Evolutionary conservation across 1,140 invertebrate genomes (phyloP), one percentile per base, ranked within the genome.

Genomic region (Lucilia sericata): DNA sequence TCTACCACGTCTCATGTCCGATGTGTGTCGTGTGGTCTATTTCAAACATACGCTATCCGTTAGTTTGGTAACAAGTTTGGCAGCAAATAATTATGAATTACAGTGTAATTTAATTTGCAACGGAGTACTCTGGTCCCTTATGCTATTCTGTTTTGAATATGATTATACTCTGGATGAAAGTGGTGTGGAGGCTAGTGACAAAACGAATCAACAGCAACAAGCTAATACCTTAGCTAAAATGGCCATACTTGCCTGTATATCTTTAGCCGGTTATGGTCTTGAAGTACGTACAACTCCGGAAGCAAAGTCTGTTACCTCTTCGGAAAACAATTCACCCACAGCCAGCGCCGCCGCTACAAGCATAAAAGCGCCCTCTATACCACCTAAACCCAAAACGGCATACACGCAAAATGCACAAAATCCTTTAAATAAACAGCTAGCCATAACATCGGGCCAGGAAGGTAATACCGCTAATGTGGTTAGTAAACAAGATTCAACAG

Each of bases 81-180:
- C 90, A 14, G 90, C 90, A 13, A 91, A 91, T 78, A 91, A 91
- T 91, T 93, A 94, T 78, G 94, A 95, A 86, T 93, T 99, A 30
- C 98, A 99, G 91, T 95, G 96, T 88, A 95, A 96, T 89, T 91
- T 99, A 30, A 94, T 98, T n/a, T 94, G 98, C 88, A 95, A 97
- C 8, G 98, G 98, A 12, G 96, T 96, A 0, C 89, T 99, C 0
- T 99, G 97, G 96, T 97, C 98, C 88, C 91, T 99, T 36, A 91
- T 99, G 80, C 93, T 96, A 0, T 97, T 97, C 87, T 95, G 98
- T 88, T 99, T 99, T 91, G 95, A 96, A 74, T 99, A 99, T 90
- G 99, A 99, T 92, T 99, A 96, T 91, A 99, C 99, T 0, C 92
- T 99, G 84, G 97, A 99, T 84, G 99, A 99, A 92, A 97, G 98